Evolutionary conservation across 2,888 invertebrate species (phyloP).

Genomic region (Epicampocera succincta): DNA sequence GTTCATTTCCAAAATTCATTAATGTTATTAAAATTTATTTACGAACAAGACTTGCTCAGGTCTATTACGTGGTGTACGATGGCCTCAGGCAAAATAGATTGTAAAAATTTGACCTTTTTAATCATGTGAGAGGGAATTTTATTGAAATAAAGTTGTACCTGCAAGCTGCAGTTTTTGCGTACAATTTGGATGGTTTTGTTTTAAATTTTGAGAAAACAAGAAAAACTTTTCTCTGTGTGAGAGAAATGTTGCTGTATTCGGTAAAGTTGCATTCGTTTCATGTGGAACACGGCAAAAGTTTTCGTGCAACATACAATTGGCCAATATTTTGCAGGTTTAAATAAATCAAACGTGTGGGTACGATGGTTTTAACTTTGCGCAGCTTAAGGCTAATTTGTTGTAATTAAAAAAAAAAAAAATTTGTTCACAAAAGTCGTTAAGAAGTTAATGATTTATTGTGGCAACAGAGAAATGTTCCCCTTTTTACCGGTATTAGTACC

Average conservation of each 20-base stretch:
- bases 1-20: slow-evolving; percentile 23
- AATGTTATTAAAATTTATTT: slow-evolving; percentile 39
- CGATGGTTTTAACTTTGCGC: slow-evolving; percentile 6
- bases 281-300: background rate
- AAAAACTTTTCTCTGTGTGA: background rate
- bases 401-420: background rate
- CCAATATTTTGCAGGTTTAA: slow-evolving; percentile 25
- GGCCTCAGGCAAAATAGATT: slow-evolving; percentile 25
- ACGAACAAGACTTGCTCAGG: slow-evolving; percentile 5
- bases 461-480: background rate
- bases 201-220: background rate
- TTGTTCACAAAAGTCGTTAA: background rate
- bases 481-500: too few species aligned
- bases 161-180: background rate
- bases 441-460: slow-evolving; percentile 11
- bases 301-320: slow-evolving; percentile 11
- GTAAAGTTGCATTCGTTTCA: slow-evolving; percentile 6
- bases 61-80: slow-evolving; percentile 9
- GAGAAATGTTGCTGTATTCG: background rate
- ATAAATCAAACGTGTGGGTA: slow-evolving; percentile 26
- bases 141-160: slow-evolving; percentile 34
- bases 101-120: slow-evolving; percentile 41
- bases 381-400: background rate
- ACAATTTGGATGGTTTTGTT: background rate
- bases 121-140: background rate